Percentiles rank a stretch among this genome's conserved stretches.
These are phyloP conservation scores for Diplogasteroides magnus DNA, from an alignment of 1,140 invertebrate species.

Conservation along the genomic window DNA sequence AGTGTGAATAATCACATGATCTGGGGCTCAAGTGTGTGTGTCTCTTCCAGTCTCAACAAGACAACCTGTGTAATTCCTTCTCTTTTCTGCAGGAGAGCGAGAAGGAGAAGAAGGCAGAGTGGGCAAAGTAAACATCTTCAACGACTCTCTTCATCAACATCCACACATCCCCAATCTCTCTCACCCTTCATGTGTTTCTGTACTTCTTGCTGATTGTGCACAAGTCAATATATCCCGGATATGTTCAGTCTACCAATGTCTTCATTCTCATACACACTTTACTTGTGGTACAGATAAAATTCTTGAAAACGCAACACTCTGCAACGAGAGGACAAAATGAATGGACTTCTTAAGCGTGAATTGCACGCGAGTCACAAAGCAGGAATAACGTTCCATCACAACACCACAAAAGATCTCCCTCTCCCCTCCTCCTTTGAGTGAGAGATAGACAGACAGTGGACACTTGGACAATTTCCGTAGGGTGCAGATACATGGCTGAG, in stretches of 20 bases:
- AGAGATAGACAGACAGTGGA: neutral
- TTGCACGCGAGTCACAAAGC: too few relatives aligned
- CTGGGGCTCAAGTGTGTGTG: neutral
- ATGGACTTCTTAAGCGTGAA: too few relatives aligned
- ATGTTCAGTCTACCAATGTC: too few relatives aligned
- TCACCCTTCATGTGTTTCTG: neutral
- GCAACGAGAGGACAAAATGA: too few relatives aligned
- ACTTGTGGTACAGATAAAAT: too few relatives aligned
- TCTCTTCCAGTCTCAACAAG: too few relatives aligned
- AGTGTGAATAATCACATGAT: slow-evolving; percentile 1
- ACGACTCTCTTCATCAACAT: neutral
- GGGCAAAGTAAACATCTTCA: slow-evolving; percentile 32
- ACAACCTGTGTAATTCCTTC: neutral
- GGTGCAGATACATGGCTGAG: too few relatives aligned
- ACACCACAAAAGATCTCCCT: too few relatives aligned
- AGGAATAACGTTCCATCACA: neutral
- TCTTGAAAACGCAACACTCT: too few relatives aligned
- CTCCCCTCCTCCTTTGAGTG: neutral
- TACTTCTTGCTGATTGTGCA: neutral
- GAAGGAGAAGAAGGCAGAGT: slow-evolving; percentile 33
- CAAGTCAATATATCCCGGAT: neutral
- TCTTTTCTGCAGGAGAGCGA: slow-evolving; percentile 10
- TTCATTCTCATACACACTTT: too few relatives aligned
- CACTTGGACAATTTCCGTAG: too few relatives aligned
- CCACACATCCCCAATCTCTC: neutral